Base-by-base conservation (phyloP, 2,888 invertebrate species). In the Drosophila percnosoma region DNA sequence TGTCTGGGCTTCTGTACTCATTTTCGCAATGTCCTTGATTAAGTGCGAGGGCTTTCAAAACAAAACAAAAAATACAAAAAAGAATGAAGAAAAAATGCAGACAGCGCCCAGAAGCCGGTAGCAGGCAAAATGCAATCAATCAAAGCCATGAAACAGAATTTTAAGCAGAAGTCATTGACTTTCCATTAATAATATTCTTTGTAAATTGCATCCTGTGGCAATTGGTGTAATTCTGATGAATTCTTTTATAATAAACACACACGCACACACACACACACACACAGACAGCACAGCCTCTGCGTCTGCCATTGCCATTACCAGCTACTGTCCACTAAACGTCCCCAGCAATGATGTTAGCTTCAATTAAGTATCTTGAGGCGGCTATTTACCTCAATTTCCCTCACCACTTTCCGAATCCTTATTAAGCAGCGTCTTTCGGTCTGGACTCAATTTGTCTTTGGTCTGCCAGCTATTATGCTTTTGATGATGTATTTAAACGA, bases 151-250 rank as follows among this genome's bases (percentile, higher is more conserved):
- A 84, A 75, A 78, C 72, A 76, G 85, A 78, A 86, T 82, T 90
- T 90, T 80, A 75, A 86, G 75, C 80, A 88, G 84, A 80, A 90
- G 87, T 92, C 92, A 91, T 91, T 92, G 91, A 92, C 83, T 92
- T 90, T 90, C 80, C 91, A 91, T 91, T 91, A 91, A 91, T 91
- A 90, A 91, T 85, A 89, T 90, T 73, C 89, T 80, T 87, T 90
- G 80, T 72, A 78, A 86, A 86, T 89, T 87, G 82, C 86, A 84
- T 90, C 89, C 90, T 85, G 80, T 78, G 83, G 88, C 90, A 90
- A 84, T 89, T 76, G 80, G 90, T 83, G 89, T 89, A 91, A 90
- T 90, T 90, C 88, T 90, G 89, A 91, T 90, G 86, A 90, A 90
- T 89, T 80, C 73, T 73, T 76, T 89, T 82, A 89, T 78, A 90